Percentiles rank a stretch among this genome's conserved stretches.
phyloP scores from a whole-genome alignment of 2,797 vertebrate genomes.

The Mormyrus hasselquistii region DNA sequence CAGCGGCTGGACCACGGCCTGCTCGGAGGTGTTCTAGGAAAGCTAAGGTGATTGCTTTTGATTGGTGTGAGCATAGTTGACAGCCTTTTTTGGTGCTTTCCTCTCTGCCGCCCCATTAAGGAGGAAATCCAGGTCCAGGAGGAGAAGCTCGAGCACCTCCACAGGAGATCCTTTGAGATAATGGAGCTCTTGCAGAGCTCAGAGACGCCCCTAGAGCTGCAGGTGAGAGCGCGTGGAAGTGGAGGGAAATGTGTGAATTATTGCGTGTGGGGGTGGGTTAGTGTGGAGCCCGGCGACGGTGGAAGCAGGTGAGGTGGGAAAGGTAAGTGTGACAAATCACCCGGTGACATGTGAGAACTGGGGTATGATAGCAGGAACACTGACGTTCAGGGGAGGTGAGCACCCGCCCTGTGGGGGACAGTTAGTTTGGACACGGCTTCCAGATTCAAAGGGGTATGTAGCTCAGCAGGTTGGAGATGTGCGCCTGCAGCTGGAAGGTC shows the following conservation, averaged over 20 bases:
- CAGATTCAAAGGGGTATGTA: neutral
- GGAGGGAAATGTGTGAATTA: neutral
- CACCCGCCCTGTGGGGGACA: neutral
- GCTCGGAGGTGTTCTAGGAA: neutral
- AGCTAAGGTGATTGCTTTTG: neutral
- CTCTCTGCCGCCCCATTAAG: slow-evolving; percentile 44
- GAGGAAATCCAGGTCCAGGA: slow-evolving; percentile 67
- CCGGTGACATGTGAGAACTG: neutral
- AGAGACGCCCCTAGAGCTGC: slow-evolving; percentile 78
- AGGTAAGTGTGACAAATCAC: neutral
- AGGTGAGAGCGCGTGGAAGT: slow-evolving; percentile 59
- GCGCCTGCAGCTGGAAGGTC: neutral
- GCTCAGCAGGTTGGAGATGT: neutral
- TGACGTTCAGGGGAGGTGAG: neutral
- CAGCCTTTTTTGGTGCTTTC: neutral
- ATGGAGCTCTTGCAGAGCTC: slow-evolving; percentile 69
- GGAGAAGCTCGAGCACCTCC: slow-evolving; percentile 66
- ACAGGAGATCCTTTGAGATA: slow-evolving; percentile 66
- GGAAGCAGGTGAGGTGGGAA: neutral
- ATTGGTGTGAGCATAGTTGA: neutral
- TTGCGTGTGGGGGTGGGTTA: neutral
- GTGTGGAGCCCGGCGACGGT: neutral
- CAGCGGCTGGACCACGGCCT: neutral
- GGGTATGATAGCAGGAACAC: neutral
- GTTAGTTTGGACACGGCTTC: neutral